Evolutionary conservation across 2,113 vertebrate species (phyloP).

Genomic region (Scartelaos histophorus): DNA sequence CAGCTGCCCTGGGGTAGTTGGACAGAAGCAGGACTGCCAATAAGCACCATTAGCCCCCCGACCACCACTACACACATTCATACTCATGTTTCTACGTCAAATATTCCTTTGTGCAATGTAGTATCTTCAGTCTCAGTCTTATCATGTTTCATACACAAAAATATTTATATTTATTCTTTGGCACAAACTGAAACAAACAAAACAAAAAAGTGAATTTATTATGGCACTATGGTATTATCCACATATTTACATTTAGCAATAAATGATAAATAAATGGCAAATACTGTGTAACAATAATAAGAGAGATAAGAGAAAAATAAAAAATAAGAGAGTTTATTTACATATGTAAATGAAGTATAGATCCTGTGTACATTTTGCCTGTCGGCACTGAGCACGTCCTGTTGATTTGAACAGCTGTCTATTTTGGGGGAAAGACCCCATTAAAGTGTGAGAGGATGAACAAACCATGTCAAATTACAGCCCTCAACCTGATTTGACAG

Average conservation of each 20-base stretch:
- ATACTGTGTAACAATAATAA: neutral
- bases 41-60: too few relatives aligned
- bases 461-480: slow-evolving; percentile 71
- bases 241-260: too few relatives aligned
- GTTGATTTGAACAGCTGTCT: slow-evolving; percentile 46
- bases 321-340: too few relatives aligned
- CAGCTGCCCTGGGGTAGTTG: too few relatives aligned
- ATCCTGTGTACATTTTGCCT: neutral
- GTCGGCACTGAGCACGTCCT: neutral
- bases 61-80: too few relatives aligned
- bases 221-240: neutral
- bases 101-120: too few relatives aligned
- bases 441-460: slow-evolving; percentile 53
- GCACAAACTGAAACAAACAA: neutral
- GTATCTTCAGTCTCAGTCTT: neutral
- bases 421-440: slow-evolving; percentile 45
- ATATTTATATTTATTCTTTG: neutral
- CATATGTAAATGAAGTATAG: neutral
- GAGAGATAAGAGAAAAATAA: too few relatives aligned
- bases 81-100: too few relatives aligned
- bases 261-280: neutral
- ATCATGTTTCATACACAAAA: neutral
- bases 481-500: slow-evolving; percentile 68
- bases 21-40: too few relatives aligned
- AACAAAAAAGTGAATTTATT: neutral